Conservation (phyloP, 1,140 invertebrate species). For the Ridgeia piscesae region DNA sequence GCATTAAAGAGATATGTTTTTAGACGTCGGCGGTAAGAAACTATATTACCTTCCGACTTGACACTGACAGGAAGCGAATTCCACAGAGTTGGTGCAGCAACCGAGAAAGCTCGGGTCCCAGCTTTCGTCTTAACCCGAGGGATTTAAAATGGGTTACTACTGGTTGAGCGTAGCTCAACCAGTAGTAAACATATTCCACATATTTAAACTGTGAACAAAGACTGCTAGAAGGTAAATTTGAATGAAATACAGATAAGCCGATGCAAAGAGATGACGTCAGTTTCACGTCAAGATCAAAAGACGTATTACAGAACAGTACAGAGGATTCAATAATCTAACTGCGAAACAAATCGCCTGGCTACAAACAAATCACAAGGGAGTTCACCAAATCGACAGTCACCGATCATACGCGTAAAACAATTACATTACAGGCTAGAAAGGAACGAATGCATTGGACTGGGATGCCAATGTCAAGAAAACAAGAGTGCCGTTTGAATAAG, state of each 20-base stretch:
- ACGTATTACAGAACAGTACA: not conserved
- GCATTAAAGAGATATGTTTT: no score
- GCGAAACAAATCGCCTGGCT: not conserved
- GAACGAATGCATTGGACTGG: not conserved
- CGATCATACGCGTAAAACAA: not conserved
- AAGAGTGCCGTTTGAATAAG: not conserved
- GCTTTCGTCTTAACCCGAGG: no score
- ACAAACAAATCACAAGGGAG: not conserved
- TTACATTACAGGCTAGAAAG: not conserved
- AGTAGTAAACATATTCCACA: no score
- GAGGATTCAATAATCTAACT: not conserved
- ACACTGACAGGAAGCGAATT: no score
- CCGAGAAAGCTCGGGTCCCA: no score
- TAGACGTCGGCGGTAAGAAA: no score
- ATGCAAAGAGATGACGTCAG: not conserved
- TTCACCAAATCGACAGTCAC: not conserved
- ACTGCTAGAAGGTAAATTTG: not conserved
- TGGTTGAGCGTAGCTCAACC: no score
- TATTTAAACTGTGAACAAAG: not conserved
- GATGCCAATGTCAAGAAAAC: not conserved
- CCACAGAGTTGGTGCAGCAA: no score
- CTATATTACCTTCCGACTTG: no score
- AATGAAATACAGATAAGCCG: not conserved
- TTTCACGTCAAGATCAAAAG: not conserved
- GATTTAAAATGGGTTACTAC: no score